Evolutionary conservation across 2,888 invertebrate genomes (phyloP).

Genomic region (Disparrhopalites patrizii): DNA sequence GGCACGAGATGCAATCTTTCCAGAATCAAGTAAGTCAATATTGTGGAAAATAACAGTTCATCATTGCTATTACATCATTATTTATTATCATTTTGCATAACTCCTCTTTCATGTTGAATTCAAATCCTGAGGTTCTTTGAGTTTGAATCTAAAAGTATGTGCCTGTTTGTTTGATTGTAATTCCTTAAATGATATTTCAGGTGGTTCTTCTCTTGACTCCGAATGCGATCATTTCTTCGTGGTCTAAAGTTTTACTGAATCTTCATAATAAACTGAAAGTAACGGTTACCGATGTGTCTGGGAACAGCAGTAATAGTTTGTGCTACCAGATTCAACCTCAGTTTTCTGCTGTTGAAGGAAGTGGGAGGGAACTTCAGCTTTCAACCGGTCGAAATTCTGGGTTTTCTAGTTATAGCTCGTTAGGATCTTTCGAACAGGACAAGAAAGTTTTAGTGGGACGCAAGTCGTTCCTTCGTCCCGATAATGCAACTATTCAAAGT

Average conservation of each 20-base stretch:
- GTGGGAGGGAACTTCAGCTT: no score
- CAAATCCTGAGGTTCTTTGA: no score
- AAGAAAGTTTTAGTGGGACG: slow-evolving; percentile 32
- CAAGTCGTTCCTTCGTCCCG: slow-evolving; percentile 26
- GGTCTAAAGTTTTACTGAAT: slow-evolving; percentile 12
- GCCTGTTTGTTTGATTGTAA: no score
- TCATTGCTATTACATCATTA: no score
- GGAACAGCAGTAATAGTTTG: neutral
- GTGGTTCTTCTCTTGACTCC: neutral
- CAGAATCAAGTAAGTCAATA: slow-evolving; percentile 18
- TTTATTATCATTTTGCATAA: no score
- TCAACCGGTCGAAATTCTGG: no score
- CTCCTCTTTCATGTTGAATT: no score
- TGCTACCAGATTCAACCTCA: no score
- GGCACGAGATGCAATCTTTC: slow-evolving; percentile 14
- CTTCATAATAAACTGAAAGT: slow-evolving; percentile 10
- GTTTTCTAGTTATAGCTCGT: slow-evolving; percentile 26
- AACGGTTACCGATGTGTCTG: neutral
- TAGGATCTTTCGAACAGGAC: slow-evolving; percentile 42
- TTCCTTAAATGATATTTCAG: no score
- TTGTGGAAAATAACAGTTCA: no score
- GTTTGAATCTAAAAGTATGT: no score
- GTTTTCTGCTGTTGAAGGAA: no score
- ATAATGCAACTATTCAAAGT: slow-evolving; percentile 6
- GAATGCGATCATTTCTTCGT: slow-evolving; percentile 2